Base-by-base conservation (phyloP, 2,797 vertebrate genomes). In the Pithecia hirsuta region DNA sequence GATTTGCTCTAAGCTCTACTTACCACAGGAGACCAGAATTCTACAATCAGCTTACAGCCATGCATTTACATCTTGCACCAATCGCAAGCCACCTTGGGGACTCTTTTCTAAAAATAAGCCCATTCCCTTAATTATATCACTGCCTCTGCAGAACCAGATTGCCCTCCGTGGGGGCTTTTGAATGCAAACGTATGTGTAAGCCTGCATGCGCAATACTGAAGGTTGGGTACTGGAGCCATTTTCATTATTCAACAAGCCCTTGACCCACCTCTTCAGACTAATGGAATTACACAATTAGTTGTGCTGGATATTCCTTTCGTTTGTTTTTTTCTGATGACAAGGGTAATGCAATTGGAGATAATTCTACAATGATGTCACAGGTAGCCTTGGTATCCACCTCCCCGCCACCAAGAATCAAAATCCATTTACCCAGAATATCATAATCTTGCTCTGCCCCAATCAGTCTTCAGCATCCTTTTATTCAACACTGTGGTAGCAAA, bases 61-160 rank as follows among this genome's bases (percentile, higher is more conserved):
- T n/a, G 85, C 33, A 76, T 95, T 83, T 81, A 55, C 11, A 81
- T 57, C 0, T 2, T 28, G 13, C 1, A 48, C 83, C 72, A 84
- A 64, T 59, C 30, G 22, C 84, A 89, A 50, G 36, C 46, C 33
- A 17, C 33, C 30, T 59, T 46, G 20, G 91, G 50, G 19, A 41
- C 22, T 74, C 36, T 50, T 84, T 94, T 92, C 85, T 95, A n/a
- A 97, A 95, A 96, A 84, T n/a, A 97, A 89, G 41, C 9, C 64
- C n/a, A 80, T 84, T 88, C 12, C 36, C 14, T 81, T 78, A 85
- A 94, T 97, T 46, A 28, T 41, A 41, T 57, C 20, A 46, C 44
- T 57, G 81, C 30, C 50, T 91, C 48, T 44, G 17, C 5, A 70
- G 55, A 89, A 61, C 14, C 52, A 55, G 41, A 26, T 22, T 26